Evolutionary conservation across 2,888 invertebrate genomes (phyloP), one percentile per base, ranked within the genome.

Genomic region (Catocala nupta): DNA sequence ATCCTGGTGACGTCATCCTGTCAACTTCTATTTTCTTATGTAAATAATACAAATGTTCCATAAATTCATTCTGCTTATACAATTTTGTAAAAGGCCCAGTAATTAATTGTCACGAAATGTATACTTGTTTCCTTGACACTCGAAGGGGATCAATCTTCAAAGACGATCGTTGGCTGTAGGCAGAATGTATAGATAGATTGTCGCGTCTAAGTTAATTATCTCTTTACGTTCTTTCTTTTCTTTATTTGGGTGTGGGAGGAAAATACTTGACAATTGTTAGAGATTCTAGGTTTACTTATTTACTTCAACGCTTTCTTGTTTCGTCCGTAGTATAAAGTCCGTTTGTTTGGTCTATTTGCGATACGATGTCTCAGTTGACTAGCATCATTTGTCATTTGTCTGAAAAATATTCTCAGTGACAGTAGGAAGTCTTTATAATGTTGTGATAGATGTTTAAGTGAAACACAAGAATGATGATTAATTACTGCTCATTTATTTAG

Each of bases 81-180:
- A 61, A 48, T 49, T 50, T 55, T 3, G 44, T 7, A 13, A 44
- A 57, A 43, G 43, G n/a, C 13, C 54, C 44, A 39, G 52, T 54
- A 60, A 65, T 60, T 60, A 50, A 60, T 56, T 49, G 54, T 25
- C n/a, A 45, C 47, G 53, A 11, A 57, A 57, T 54, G 13, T 42
- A 56, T 59, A 43, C 16, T 42, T 34, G 33, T 42, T 47, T 34
- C 43, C 53, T 0, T 10, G 10, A 53, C 25, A 11, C 42, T 36
- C 13, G 11, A 13, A 47, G 9, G 51, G 34, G 5, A 56, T 61
- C 42, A 42, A 34, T 52, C 34, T 48, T 44, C 44, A 49, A 12
- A 36, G 44, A 39, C n/a, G 47, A 47, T 47, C 16, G 16, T 16
- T 16, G 10, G 16, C 12, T 7, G 13, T 47, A 49, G 25, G 49